These are phyloP conservation scores for Enteromius paludinosus DNA, from an alignment of 2,797 vertebrate species.

Conservation along the genomic window DNA sequence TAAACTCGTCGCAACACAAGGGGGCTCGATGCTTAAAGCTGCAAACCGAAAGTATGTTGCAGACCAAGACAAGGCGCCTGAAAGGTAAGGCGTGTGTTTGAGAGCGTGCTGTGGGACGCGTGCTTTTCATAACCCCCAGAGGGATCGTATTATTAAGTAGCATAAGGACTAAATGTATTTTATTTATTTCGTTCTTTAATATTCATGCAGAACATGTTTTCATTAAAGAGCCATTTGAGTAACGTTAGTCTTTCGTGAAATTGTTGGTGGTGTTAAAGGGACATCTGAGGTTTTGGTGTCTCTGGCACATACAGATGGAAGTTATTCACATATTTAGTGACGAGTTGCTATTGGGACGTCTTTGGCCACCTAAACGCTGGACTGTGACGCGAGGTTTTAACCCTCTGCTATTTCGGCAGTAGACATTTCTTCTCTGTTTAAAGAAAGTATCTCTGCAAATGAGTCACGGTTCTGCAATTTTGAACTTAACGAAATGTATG, in stretches of 20 bases:
- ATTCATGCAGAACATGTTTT: neutral
- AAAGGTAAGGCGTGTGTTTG: slow-evolving; percentile 29
- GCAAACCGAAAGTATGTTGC: slow-evolving; percentile 29
- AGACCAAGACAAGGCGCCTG: slow-evolving; percentile 3
- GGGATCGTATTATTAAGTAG: neutral
- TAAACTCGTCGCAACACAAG: neutral
- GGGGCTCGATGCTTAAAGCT: neutral
- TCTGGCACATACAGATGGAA: too few species aligned
- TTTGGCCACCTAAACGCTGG: neutral
- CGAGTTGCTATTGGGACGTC: too few species aligned
- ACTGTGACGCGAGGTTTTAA: neutral
- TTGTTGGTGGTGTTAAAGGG: neutral
- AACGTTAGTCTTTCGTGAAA: neutral
- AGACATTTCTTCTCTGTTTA: too few species aligned
- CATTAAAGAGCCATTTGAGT: neutral
- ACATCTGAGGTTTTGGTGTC: neutral
- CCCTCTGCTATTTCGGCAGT: neutral
- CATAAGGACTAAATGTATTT: neutral
- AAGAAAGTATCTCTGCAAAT: too few species aligned
- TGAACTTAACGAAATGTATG: neutral
- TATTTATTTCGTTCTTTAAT: neutral
- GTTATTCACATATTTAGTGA: neutral
- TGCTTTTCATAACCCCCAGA: neutral
- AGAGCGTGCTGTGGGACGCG: neutral
- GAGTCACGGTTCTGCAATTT: neutral